Evolutionary conservation across 2,888 invertebrate species (phyloP), one percentile per base, ranked within the genome.

Genomic region (Oscheius sp.): DNA sequence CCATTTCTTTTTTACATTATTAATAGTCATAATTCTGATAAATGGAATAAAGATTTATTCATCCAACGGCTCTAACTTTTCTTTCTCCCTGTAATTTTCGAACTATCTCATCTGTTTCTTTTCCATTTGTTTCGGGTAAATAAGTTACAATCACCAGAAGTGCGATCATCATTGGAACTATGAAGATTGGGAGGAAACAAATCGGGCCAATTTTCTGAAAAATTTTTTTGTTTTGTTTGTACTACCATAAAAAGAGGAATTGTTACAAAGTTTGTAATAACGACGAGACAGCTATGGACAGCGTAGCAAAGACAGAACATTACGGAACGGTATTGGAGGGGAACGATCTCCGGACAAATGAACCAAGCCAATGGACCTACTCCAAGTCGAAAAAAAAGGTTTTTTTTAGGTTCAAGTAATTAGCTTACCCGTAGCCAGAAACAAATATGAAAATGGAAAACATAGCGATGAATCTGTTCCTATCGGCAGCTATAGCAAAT

Each of bases 301-400:
- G 77, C 75, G 51, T 77, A 82, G 67, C 80, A 78, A 45, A 80
- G 50, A 54, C 80, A 79, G 71, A 83, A 79, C 73, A 83, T 78
- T 47, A 77, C 73, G 8, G 80, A 81, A 14, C 79, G 75, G 57
- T 77, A 62, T 24, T 68, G 63, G 6, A 77, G 68, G 14, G 76
- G 77, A 20, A 81, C 79, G 24, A 84, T 64, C 67, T 84, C 84
- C 2, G 81, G 74, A n/a, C 77, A 79, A 41, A 84, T 74, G 49
- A 80, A 78, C 78, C 80, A 82, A 9, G 79, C 78, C 12, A 81
- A 75, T 8, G 81, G 82, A 2, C 83, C 83, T 30, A 83, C 74
- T 38, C 82, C 82, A 3, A 77, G 38, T 44, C 82, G 80, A 66
- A 67, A 82, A 36, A n/a, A n/a, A n/a, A n/a, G n/a, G n/a, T 20